Base-by-base conservation (phyloP, 1,140 invertebrate genomes). In the Lamellibrachia luymesi region DNA sequence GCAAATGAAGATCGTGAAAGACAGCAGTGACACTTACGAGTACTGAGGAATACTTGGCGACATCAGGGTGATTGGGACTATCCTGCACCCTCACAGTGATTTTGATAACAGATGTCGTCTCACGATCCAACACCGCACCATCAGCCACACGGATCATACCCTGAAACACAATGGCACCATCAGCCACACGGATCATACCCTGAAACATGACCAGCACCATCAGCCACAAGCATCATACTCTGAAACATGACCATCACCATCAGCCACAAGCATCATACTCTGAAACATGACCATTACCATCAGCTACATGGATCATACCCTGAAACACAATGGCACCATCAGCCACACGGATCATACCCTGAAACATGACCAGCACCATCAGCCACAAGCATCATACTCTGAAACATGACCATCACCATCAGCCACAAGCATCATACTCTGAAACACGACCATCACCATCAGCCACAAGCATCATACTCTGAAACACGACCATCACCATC, bases 31-130 rank as follows among this genome's bases (percentile, higher is more conserved):
- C 51, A 91, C 93, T 94, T 5, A 95, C 94, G 93, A 94, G 94
- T 90, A 94, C 94, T 2, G 94, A 93, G 10, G 94, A 92, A 93
- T 93, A 93, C 80, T 97, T 97, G 90, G 97, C 97, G 0, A 97
- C 96, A 91, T 97, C 51, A 2, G 93, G 49, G 93, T 94, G 97
- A 17, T 97, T 94, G 0, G 98, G 98, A 22, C 98, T 97, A 95
- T 99, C 98, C 92, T 97, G 97, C 0, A 98, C 98, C 94, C 98
- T 97, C 0, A 98, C 98, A 52, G 98, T 97, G 27, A 99, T 96
- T 1, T 97, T 97, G 27, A 98, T 97, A 93, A 98, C 97, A 8
- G 97, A 96, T 2, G 97, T 97, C 8, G 96, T 96, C 95, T 4
- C 98, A 90, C 92, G 51, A 49, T 93, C 94, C 94, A 50, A 89